These are phyloP conservation scores for Drosophila pseudoobscura DNA, from an alignment of 1,140 invertebrate species.

Conservation along the genomic window DNA sequence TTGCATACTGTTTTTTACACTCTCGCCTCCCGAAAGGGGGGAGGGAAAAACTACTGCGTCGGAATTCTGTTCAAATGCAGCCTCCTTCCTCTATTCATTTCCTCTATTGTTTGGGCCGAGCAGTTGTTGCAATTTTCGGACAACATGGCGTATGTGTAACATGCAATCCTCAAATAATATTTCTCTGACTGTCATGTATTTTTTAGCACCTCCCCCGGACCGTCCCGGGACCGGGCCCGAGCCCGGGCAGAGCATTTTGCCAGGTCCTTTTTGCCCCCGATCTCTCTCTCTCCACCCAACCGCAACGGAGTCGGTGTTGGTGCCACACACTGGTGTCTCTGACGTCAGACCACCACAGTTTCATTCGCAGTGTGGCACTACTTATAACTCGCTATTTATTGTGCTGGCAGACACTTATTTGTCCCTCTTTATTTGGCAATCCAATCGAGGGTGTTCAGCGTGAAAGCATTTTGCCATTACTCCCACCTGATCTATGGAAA, in stretches of 20 bases:
- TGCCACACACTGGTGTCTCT: conserved; percentile 3
- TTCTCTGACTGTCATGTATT: conserved; percentile 37
- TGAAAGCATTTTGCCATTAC: conserved; percentile 50
- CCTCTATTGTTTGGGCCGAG: conserved; percentile 23
- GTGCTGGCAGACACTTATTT: conserved; percentile 42
- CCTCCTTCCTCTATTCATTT: background rate
- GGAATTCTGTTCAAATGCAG: conserved; percentile 30
- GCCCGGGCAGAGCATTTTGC: no score
- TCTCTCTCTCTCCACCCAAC: no score
- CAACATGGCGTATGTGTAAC: conserved; percentile 52
- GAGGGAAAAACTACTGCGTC: background rate
- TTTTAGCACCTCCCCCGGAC: background rate
- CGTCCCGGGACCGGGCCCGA: no score
- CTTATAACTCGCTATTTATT: conserved; percentile 31
- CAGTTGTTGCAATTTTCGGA: conserved; percentile 48
- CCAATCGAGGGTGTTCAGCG: conserved; percentile 42
- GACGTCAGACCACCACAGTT: conserved; percentile 18
- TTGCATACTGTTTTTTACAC: conserved; percentile 15
- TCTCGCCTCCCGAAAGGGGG: background rate
- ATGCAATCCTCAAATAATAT: conserved; percentile 38
- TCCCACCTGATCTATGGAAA: conserved; percentile 33
- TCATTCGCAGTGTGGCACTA: no score
- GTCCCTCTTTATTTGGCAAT: conserved; percentile 42
- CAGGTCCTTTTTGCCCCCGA: no score
- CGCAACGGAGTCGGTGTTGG: no score